Evolutionary conservation across 2,888 invertebrate species (phyloP).

Genomic region (Ochropleura leucogaster): DNA sequence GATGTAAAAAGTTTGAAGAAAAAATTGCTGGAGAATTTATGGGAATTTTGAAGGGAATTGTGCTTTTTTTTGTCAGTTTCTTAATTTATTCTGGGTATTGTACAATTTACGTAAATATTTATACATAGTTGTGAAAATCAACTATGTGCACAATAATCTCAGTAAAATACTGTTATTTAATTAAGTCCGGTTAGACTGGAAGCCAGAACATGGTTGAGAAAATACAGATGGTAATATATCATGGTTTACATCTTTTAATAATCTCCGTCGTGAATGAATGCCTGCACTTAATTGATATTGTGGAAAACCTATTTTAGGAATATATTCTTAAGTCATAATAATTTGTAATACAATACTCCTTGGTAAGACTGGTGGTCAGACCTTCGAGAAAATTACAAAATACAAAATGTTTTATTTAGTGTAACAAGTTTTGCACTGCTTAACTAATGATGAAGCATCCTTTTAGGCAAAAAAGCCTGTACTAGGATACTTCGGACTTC

Average conservation of each 20-base stretch:
- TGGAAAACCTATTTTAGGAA: too few relatives aligned
- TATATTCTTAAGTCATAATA: too few relatives aligned
- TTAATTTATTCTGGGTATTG: neutral
- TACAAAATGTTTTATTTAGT: too few relatives aligned
- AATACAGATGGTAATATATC: neutral
- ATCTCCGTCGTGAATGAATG: neutral
- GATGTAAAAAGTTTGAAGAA: constrained; percentile 29
- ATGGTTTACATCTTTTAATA: neutral
- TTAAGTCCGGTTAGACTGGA: neutral
- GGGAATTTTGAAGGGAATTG: constrained; percentile 6
- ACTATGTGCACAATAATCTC: neutral
- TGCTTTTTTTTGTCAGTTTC: neutral
- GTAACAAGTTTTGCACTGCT: too few relatives aligned
- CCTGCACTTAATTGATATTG: neutral
- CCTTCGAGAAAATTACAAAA: too few relatives aligned
- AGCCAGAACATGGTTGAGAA: neutral
- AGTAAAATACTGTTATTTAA: neutral
- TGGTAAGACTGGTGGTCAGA: too few relatives aligned
- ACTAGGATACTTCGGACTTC: too few relatives aligned
- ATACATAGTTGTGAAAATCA: neutral
- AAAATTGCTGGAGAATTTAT: constrained; percentile 18
- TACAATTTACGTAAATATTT: neutral
- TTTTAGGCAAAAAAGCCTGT: too few relatives aligned
- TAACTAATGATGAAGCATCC: too few relatives aligned
- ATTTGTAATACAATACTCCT: too few relatives aligned